phyloP scores from a whole-genome alignment of 2,113 vertebrate genomes.

The cattle (Bos taurus) region ARS-UCD2.0 NC_037336.1:11660501-11661000 shows the following conservation, averaged over 20 bases:
- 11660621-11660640: background rate
- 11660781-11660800: background rate
- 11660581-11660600: background rate
- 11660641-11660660: background rate
- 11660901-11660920: background rate
- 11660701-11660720: accelerated
- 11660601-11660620: background rate
- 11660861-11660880: background rate
- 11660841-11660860: background rate
- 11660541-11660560: background rate
- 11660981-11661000: background rate
- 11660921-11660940: background rate
- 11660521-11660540: background rate
- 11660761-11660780: background rate
- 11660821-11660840: background rate
- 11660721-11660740: background rate
- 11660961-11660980: background rate
- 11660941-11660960: background rate
- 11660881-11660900: background rate
- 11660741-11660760: background rate
- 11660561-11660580: background rate
- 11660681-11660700: background rate
- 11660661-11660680: background rate
- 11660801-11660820: background rate
- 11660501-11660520: background rate